Base-by-base conservation (phyloP, 1,140 invertebrate genomes). In the Pantala flavescens region DNA sequence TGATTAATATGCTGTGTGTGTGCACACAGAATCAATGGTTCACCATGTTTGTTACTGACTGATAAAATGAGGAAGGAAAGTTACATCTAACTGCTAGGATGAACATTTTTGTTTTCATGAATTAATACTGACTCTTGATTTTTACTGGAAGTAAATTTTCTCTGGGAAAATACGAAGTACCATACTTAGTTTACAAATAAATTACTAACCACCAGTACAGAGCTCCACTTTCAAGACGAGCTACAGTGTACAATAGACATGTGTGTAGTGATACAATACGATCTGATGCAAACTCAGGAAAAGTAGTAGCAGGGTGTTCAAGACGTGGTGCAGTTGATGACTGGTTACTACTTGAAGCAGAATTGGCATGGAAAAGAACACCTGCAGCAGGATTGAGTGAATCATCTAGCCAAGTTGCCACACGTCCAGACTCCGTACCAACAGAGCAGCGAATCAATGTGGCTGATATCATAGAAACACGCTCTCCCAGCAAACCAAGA, bases 141-240 rank as follows among this genome's bases (percentile, higher is more conserved):
- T n/a, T n/a, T n/a, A n/a, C n/a, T n/a, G n/a, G n/a, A n/a, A n/a
- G n/a, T n/a, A n/a, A n/a, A n/a, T n/a, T n/a, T n/a, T n/a, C n/a
- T n/a, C n/a, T n/a, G n/a, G n/a, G n/a, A n/a, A n/a, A n/a, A n/a
- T n/a, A n/a, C n/a, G n/a, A n/a, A n/a, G n/a, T n/a, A n/a, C n/a
- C n/a, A n/a, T n/a, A n/a, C n/a, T n/a, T n/a, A n/a, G n/a, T n/a
- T n/a, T n/a, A n/a, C n/a, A 73, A 79, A 74, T 75, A 76, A 23
- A 77, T 42, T 77, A 88, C 91, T 84, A 84, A 94, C 96, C 97
- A 99, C 98, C 98, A 99, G 84, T 96, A 99, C 21, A 99, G 86
- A 70, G 90, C 87, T 63, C 95, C 95, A 83, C 90, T 94, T 79
- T 98, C 95, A 36, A 97, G 86, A 81, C 90, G 88, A 3, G 94